Evolutionary conservation across 2,113 vertebrate genomes (phyloP).

Genomic region (Pygoscelis adeliae): DNA sequence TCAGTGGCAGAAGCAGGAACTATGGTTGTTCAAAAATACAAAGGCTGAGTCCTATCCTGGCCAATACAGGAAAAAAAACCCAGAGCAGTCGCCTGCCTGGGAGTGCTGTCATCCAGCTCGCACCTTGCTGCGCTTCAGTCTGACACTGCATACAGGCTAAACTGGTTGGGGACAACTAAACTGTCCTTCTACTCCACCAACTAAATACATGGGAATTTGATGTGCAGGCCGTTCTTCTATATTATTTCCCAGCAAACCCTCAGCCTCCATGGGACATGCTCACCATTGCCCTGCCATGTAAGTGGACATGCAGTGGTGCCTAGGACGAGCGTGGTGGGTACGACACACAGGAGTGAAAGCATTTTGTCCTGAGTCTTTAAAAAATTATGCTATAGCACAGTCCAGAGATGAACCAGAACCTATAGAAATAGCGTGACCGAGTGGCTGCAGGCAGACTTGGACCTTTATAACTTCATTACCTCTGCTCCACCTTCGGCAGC

Average conservation of each 20-base stretch:
- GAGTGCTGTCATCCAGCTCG: not conserved
- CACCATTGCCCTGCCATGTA: not conserved
- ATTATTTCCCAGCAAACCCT: not conserved
- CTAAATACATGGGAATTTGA: not conserved
- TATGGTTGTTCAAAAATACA: not conserved
- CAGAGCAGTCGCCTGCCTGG: not conserved
- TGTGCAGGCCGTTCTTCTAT: not conserved
- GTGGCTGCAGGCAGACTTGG: not conserved
- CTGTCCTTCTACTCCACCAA: not conserved
- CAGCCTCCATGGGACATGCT: not conserved
- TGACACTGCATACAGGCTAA: not conserved
- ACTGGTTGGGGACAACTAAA: not conserved
- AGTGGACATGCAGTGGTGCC: not conserved
- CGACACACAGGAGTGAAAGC: not conserved
- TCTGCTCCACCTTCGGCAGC: not conserved
- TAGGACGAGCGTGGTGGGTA: not conserved
- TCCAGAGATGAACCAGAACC: not conserved
- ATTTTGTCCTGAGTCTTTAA: not conserved
- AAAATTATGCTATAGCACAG: not conserved
- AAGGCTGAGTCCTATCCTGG: not conserved
- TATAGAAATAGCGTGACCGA: not conserved
- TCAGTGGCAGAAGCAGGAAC: not conserved
- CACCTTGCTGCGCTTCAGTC: not conserved
- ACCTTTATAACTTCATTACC: not conserved
- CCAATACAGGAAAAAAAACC: not conserved